These are phyloP conservation scores for Setipinna tenuifilis DNA, from an alignment of 2,797 vertebrate genomes.

Conservation along the genomic window DNA sequence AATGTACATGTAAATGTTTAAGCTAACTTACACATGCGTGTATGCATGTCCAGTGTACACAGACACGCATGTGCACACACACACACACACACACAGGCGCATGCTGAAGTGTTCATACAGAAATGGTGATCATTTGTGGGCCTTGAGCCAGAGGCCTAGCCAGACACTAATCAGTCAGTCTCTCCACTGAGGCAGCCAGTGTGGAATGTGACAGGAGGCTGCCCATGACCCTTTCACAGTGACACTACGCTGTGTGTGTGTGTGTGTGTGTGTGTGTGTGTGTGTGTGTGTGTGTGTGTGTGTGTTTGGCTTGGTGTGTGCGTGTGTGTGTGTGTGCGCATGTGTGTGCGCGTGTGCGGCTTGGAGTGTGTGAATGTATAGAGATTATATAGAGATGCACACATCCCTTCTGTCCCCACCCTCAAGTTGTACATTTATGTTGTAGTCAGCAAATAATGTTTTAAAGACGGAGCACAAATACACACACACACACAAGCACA, in stretches of 20 bases:
- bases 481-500: not conserved
- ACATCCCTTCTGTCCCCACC: not conserved
- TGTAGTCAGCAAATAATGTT: not conserved
- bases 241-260: not conserved
- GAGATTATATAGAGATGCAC: not conserved
- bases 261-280: not conserved
- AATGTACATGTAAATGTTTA: not conserved
- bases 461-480: not conserved
- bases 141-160: not conserved
- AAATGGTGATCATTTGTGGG: not conserved
- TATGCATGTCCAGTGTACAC: not conserved
- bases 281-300: not conserved
- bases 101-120: not conserved
- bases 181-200: not conserved
- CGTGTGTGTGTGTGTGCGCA: not conserved
- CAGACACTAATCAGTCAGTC: constrained; percentile 8
- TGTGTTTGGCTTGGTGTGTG: not conserved
- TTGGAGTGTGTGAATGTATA: not conserved
- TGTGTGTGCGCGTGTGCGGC: not conserved
- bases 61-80: not conserved
- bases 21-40: not conserved
- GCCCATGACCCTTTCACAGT: constrained; percentile 12
- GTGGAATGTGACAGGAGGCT: constrained; percentile 11
- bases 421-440: not conserved
- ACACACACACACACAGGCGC: constrained; percentile 7